Evolutionary conservation across 2,797 vertebrate species (phyloP).

Genomic region (Melanotaenia maccullochi): DNA sequence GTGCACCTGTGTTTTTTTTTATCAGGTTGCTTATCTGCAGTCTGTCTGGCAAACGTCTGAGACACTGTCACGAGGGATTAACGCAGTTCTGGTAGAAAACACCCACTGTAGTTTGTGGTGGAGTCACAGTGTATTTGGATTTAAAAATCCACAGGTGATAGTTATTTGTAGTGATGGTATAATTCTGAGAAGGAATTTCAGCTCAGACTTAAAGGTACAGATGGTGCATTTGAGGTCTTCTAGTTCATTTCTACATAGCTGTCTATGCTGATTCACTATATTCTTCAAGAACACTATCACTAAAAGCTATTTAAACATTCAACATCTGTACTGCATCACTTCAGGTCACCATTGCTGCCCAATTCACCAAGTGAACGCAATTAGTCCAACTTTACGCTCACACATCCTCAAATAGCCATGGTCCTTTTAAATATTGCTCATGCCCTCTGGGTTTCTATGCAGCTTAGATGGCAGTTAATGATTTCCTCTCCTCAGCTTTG

Average conservation of each 20-base stretch:
- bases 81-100: not conserved
- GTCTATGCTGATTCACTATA: conserved; percentile 18
- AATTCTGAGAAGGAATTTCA: conserved; percentile 42
- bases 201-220: conserved; percentile 5
- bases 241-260: conserved; percentile 35
- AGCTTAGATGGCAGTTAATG: too few species aligned
- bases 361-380: conserved; percentile 33
- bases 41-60: conserved; percentile 23
- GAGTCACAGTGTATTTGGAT: conserved; percentile 31
- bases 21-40: conserved; percentile 12
- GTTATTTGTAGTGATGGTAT: conserved; percentile 46
- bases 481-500: not conserved
- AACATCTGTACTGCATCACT: not conserved
- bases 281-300: not conserved
- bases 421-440: conserved; percentile 11
- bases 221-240: conserved; percentile 21
- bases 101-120: not conserved
- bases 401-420: conserved; percentile 46
- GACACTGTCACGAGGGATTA: conserved; percentile 29
- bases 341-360: conserved; percentile 15
- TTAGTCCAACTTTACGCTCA: conserved; percentile 42
- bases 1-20: conserved; percentile 1
- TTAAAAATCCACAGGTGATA: conserved; percentile 11
- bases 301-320: conserved; percentile 4
- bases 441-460: conserved; percentile 10